Percentiles rank a stretch among this genome's conserved stretches.
phyloP scores from a whole-genome alignment of 2,113 vertebrate genomes.

The Craseonycteris thonglongyai region DNA sequence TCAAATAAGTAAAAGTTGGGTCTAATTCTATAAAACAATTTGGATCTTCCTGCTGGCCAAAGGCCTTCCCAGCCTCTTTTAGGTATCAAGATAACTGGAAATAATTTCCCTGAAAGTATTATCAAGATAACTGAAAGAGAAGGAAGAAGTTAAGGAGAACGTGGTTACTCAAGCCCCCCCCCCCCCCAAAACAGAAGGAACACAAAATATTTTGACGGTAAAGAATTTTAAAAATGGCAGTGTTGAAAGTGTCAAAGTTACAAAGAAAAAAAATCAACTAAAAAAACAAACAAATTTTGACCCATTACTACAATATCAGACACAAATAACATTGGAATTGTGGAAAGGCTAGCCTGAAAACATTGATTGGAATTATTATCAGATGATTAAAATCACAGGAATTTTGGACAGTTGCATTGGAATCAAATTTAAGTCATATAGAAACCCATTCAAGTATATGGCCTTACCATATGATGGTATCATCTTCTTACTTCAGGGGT shows the following conservation, averaged over 20 bases:
- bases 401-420: neutral
- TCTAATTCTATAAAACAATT: neutral
- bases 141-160: neutral
- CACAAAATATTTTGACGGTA: neutral
- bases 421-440: neutral
- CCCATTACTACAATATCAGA: neutral
- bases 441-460: neutral
- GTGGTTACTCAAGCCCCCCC: neutral
- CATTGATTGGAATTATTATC: neutral
- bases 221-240: neutral
- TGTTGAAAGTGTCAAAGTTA: neutral
- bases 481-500: neutral
- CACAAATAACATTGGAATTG: neutral
- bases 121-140: neutral
- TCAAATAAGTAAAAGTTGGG: neutral
- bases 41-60: neutral
- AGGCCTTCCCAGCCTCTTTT: neutral
- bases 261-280: neutral
- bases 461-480: rapidly evolving
- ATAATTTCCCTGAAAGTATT: too few relatives aligned
- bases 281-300: neutral
- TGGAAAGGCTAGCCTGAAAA: neutral
- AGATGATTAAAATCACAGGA: neutral
- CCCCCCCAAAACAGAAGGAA: neutral
- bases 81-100: neutral